Conservation (phyloP, 2,888 invertebrate genomes). For the Euclidia mi region DNA sequence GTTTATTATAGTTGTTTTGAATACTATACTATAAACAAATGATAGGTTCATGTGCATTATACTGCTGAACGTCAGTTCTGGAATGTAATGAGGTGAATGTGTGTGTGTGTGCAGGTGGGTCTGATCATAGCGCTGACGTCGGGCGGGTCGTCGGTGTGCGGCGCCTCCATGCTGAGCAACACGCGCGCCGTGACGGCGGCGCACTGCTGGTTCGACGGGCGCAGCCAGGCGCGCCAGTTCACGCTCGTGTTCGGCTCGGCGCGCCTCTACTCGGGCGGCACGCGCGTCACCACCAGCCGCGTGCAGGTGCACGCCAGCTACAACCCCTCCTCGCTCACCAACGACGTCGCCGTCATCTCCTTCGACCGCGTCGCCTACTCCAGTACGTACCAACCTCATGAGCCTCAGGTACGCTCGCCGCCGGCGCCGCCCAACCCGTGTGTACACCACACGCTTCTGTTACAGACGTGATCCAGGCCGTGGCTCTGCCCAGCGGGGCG, state of each 20-base stretch:
- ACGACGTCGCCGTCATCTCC: conserved; percentile 56
- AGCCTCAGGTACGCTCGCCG: neutral
- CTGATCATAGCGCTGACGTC: conserved; percentile 57
- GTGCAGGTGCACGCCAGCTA: conserved; percentile 55
- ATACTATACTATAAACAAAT: no score
- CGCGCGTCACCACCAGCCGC: conserved; percentile 51
- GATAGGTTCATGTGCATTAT: no score
- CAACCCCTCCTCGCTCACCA: conserved; percentile 52
- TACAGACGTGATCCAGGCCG: conserved; percentile 65
- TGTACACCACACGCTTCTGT: neutral
- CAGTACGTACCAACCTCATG: conserved; percentile 43
- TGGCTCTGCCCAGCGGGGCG: conserved; percentile 61
- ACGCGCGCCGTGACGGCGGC: conserved; percentile 60
- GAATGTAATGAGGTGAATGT: no score
- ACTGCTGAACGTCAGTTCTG: no score
- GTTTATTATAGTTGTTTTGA: no score
- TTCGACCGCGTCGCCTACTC: conserved; percentile 53
- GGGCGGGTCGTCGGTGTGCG: conserved; percentile 59
- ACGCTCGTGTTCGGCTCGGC: conserved; percentile 64
- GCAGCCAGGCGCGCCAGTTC: conserved; percentile 62
- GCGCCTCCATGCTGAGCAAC: conserved; percentile 60
- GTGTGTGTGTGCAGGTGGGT: conserved; percentile 43
- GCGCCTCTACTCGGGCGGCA: conserved; percentile 59
- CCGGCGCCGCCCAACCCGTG: neutral
- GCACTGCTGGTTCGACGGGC: conserved; percentile 67